A percentile compares a stretch with the other conserved stretches of the same genome.
Evolutionary conservation across 2,888 invertebrate genomes (phyloP).

Genomic region (Scaptomyza polygonia): DNA sequence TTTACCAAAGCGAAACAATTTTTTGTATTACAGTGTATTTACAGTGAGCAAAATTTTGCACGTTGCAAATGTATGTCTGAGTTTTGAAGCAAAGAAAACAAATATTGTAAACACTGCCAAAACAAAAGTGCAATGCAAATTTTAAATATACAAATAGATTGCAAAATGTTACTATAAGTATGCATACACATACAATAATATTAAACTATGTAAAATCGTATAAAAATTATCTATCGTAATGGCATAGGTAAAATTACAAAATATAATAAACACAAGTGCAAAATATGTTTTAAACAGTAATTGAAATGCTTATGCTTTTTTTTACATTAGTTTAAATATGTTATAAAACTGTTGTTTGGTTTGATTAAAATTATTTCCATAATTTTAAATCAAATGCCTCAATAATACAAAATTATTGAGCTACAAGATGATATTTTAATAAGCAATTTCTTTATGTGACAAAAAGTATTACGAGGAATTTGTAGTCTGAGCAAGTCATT

Average conservation of each 20-base stretch:
- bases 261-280: slow-evolving; percentile 69
- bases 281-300: slow-evolving; percentile 78
- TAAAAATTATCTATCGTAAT: slow-evolving; percentile 32
- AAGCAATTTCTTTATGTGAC: slow-evolving; percentile 55
- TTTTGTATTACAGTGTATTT: slow-evolving; percentile 44
- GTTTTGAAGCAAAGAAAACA: slow-evolving; percentile 55
- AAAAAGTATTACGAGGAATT: slow-evolving; percentile 64
- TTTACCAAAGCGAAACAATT: slow-evolving; percentile 81
- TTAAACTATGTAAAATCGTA: slow-evolving; percentile 25
- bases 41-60: slow-evolving; percentile 19
- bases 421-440: slow-evolving; percentile 44
- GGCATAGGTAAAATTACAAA: slow-evolving; percentile 40
- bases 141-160: slow-evolving; percentile 30
- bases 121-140: slow-evolving; percentile 58
- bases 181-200: slow-evolving; percentile 33
- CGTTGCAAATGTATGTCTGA: slow-evolving; percentile 48
- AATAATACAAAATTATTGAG: slow-evolving; percentile 18
- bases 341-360: slow-evolving; percentile 70
- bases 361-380: slow-evolving; percentile 45
- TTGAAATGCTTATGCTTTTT: slow-evolving; percentile 70
- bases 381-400: slow-evolving; percentile 24
- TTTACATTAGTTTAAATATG: slow-evolving; percentile 61
- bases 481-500: slow-evolving; percentile 27
- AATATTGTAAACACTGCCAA: slow-evolving; percentile 75
- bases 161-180: slow-evolving; percentile 33